Evolutionary conservation across 2,113 vertebrate species (phyloP).

Genomic region (Donacobius atricapilla): DNA sequence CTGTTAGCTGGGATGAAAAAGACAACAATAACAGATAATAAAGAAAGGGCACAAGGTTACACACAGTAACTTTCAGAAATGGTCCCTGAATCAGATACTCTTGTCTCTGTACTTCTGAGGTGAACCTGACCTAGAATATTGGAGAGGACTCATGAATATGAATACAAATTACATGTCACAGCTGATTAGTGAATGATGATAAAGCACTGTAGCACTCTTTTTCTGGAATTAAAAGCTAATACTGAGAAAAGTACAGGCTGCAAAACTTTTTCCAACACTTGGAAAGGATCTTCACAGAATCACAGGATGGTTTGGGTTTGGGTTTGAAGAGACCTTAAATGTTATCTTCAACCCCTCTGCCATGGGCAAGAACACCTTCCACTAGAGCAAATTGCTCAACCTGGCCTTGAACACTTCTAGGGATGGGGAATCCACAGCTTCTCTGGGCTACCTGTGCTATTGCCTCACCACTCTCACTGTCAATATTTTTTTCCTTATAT

Average conservation of each 20-base stretch:
- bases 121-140: slow-evolving; percentile 6
- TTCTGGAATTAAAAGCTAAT: neutral
- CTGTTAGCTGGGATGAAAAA: slow-evolving; percentile 4
- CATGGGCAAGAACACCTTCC: neutral
- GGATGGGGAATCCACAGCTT: neutral
- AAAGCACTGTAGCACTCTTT: neutral
- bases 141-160: slow-evolving; percentile 14
- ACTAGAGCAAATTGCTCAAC: neutral
- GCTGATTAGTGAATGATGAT: slow-evolving; percentile 38
- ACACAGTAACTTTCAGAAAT: neutral
- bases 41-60: neutral
- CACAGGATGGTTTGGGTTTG: neutral
- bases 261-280: neutral
- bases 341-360: too few relatives aligned
- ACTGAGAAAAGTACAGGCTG: neutral
- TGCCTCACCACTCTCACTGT: too few relatives aligned
- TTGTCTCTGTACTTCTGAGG: neutral
- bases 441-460: neutral
- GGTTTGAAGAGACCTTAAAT: neutral
- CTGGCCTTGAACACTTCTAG: neutral
- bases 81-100: neutral
- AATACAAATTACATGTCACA: slow-evolving; percentile 1
- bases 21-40: neutral
- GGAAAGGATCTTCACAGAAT: neutral
- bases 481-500: neutral